Evolutionary conservation across 2,797 vertebrate genomes (phyloP).

Genomic region (Peromyscus aztecus): DNA sequence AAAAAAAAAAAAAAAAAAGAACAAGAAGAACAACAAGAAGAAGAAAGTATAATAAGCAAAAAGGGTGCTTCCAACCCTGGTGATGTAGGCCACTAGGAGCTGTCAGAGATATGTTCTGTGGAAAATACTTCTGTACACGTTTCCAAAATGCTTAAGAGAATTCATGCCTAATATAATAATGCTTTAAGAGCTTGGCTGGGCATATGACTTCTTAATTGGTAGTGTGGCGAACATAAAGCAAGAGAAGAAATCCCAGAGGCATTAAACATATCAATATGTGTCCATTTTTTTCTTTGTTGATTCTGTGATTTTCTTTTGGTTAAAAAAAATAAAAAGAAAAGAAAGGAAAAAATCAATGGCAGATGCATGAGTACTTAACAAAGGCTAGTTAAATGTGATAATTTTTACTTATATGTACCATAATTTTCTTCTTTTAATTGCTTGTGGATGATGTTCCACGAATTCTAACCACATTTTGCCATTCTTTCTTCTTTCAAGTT

Average conservation of each 20-base stretch:
- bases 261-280: conserved; percentile 73
- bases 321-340: conserved; percentile 25
- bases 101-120: conserved; percentile 7
- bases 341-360: conserved; percentile 53
- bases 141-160: conserved; percentile 67
- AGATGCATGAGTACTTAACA: conserved; percentile 74
- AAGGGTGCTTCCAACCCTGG: neutral
- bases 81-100: conserved; percentile 25
- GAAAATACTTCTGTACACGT: conserved; percentile 48
- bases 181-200: conserved; percentile 63
- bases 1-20: neutral
- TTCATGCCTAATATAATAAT: conserved; percentile 61
- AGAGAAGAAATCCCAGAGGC: conserved; percentile 64
- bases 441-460: conserved; percentile 65
- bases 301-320: conserved; percentile 67
- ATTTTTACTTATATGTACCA: conserved; percentile 77
- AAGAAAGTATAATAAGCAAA: neutral
- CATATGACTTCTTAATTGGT: conserved; percentile 65
- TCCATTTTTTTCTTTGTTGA: conserved; percentile 63
- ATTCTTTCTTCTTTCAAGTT: conserved; percentile 55
- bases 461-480: conserved; percentile 67
- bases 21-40: too few relatives aligned
- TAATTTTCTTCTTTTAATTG: conserved; percentile 75
- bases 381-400: conserved; percentile 64
- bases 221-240: conserved; percentile 63